These are phyloP conservation scores for Mimumesa dahlbomi DNA, from an alignment of 2,888 invertebrate genomes.

Conservation along the genomic window DNA sequence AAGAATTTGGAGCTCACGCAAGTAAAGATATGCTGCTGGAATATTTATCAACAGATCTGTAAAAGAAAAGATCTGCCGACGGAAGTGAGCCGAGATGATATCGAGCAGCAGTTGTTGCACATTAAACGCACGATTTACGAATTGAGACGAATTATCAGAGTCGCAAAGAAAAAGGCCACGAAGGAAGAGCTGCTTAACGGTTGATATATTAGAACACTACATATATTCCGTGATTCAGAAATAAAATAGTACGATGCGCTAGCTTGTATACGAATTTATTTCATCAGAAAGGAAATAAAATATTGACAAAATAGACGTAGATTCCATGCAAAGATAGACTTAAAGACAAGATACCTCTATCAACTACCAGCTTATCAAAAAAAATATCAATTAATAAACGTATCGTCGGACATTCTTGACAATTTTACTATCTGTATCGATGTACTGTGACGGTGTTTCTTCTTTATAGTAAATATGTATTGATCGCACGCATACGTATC, in stretches of 20 bases:
- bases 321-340: conserved; percentile 11
- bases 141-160: conserved; percentile 71
- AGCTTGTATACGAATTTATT: conserved; percentile 25
- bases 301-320: background rate
- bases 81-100: conserved; percentile 80
- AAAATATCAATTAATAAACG: conserved; percentile 1
- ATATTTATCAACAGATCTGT: conserved; percentile 85
- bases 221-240: conserved; percentile 11
- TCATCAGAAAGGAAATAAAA: conserved; percentile 21
- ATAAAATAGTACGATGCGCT: conserved; percentile 6
- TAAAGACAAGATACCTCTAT: conserved; percentile 4
- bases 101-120: conserved; percentile 84
- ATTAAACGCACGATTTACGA: conserved; percentile 84
- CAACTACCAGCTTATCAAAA: background rate
- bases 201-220: background rate
- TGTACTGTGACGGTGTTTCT: background rate
- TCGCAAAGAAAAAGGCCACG: conserved; percentile 69
- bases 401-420: no score
- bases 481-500: no score
- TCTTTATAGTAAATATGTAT: no score
- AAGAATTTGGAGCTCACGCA: conserved; percentile 83
- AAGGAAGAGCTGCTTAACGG: conserved; percentile 69
- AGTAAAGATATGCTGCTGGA: conserved; percentile 83
- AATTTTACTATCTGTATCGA: background rate
- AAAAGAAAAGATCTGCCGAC: conserved; percentile 81